Conservation (phyloP, 2,797 vertebrate species). For the Tinamus major region DNA sequence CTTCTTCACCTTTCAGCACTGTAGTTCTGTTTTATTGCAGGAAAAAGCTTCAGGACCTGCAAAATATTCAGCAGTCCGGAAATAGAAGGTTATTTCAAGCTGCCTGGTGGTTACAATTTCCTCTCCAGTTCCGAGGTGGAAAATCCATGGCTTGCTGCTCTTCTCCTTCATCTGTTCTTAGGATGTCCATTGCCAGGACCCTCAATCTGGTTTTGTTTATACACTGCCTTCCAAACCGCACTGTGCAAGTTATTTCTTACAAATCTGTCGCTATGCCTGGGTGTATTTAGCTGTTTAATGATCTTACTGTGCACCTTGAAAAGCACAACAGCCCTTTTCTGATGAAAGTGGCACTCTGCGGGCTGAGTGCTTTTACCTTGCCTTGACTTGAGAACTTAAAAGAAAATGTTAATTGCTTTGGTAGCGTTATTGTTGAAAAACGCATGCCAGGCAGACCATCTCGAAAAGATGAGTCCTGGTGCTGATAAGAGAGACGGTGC, state of each 20-base stretch:
- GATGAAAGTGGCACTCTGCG: conserved; percentile 5
- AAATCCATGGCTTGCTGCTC: conserved; percentile 31
- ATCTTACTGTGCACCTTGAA: conserved; percentile 28
- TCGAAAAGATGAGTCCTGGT: neutral
- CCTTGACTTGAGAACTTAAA: conserved; percentile 29
- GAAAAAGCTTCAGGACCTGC: neutral
- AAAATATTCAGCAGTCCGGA: neutral
- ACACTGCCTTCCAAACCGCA: conserved; percentile 14
- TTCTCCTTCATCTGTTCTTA: conserved; percentile 24
- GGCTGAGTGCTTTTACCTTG: conserved; percentile 40
- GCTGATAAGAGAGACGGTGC: conserved; percentile 20
- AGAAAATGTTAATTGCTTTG: conserved; percentile 63
- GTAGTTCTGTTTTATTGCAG: neutral
- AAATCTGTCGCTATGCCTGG: neutral
- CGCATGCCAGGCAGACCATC: neutral
- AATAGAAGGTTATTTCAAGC: neutral
- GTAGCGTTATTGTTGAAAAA: conserved; percentile 12
- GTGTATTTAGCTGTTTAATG: neutral
- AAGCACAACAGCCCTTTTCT: conserved; percentile 37
- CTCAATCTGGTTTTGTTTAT: conserved; percentile 48
- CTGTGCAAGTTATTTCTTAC: neutral
- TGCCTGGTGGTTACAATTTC: conserved; percentile 10
- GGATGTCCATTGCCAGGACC: conserved; percentile 32
- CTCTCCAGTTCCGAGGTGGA: neutral
- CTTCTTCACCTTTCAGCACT: neutral